Conservation (phyloP, 2,797 vertebrate species). For the Rhincodon typus region DNA sequence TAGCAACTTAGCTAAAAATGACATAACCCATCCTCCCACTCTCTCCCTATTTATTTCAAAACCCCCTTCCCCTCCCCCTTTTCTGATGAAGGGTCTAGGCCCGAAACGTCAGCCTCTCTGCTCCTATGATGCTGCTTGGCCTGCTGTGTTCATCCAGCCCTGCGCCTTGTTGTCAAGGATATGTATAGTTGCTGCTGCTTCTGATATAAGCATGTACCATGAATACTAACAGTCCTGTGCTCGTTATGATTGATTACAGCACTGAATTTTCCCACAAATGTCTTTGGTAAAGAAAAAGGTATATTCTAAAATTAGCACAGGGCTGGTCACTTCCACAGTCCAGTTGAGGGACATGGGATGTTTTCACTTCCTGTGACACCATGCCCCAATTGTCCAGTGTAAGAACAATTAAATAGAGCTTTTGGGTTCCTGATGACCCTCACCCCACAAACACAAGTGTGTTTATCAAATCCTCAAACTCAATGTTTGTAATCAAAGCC, state of each 20-base stretch:
- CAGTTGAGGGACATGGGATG: background rate
- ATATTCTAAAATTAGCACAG: background rate
- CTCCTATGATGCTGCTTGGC: no score
- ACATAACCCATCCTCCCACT: no score
- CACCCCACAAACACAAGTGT: background rate
- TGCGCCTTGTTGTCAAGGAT: no score
- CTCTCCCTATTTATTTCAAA: no score
- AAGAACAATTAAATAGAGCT: background rate
- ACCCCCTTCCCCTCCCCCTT: no score
- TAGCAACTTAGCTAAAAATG: background rate
- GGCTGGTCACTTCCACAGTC: background rate
- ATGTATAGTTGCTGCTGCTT: background rate
- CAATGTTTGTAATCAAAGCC: background rate
- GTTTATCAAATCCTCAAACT: background rate
- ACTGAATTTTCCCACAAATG: background rate
- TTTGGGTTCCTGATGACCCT: background rate
- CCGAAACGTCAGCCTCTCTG: no score
- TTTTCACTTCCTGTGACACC: background rate
- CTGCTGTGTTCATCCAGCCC: no score
- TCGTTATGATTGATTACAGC: background rate
- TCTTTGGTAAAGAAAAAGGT: background rate
- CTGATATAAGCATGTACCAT: background rate
- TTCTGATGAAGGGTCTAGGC: no score
- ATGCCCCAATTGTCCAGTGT: background rate
- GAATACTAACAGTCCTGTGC: background rate